phyloP scores from a whole-genome alignment of 2,888 invertebrate genomes.

The Melanotus villosus region DNA sequence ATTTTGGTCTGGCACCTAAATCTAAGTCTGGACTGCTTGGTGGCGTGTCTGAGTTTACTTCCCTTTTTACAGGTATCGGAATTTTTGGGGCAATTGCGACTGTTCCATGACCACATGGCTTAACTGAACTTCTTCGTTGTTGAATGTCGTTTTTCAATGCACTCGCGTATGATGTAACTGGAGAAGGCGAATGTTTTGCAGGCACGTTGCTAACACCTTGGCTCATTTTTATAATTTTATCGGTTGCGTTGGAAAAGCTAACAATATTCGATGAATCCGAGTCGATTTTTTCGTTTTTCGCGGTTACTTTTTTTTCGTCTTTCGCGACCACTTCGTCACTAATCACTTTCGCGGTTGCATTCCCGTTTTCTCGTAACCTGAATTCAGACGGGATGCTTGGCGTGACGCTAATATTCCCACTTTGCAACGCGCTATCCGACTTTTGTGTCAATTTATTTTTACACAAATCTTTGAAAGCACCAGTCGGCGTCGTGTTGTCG shows the following conservation, averaged over 20 bases:
- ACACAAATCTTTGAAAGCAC: conserved; percentile 58
- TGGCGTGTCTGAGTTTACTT: conserved; percentile 57
- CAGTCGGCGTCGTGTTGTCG: conserved; percentile 28
- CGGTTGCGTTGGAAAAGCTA: conserved; percentile 27
- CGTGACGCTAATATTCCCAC: conserved; percentile 52
- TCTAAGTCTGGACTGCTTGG: conserved; percentile 62
- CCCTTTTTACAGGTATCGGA: conserved; percentile 53
- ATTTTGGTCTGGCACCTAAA: conserved; percentile 48
- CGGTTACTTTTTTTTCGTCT: conserved; percentile 51
- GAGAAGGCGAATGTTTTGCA: conserved; percentile 24
- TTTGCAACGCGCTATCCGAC: conserved; percentile 58
- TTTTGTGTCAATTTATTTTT: conserved; percentile 62
- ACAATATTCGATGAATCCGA: conserved; percentile 51
- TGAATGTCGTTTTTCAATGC: conserved; percentile 44
- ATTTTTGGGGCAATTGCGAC: conserved; percentile 63
- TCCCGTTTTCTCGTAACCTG: conserved; percentile 57
- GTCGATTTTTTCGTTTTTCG: conserved; percentile 47
- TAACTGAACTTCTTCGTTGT: conserved; percentile 54
- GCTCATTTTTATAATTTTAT: conserved; percentile 38
- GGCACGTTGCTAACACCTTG: conserved; percentile 21
- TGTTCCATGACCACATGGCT: conserved; percentile 67
- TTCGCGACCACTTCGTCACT: conserved; percentile 54
- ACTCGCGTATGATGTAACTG: conserved; percentile 53
- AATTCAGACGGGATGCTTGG: conserved; percentile 56
- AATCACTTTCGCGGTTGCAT: conserved; percentile 54